These are phyloP conservation scores for Stenurella melanura DNA, from an alignment of 2,888 invertebrate genomes.

Conservation along the genomic window DNA sequence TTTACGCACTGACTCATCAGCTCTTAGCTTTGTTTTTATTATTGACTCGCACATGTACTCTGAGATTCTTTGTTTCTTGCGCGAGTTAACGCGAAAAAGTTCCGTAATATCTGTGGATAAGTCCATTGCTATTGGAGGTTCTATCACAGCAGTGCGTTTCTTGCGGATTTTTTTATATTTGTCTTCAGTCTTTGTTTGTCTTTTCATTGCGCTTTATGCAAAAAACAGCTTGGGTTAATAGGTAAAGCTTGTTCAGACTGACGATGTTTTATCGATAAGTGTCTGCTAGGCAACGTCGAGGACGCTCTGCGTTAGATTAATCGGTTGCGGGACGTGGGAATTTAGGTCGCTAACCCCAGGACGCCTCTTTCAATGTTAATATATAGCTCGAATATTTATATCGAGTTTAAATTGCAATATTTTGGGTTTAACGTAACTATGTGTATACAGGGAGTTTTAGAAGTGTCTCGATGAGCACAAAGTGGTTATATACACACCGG, in stretches of 20 bases:
- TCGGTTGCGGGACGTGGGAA: not conserved
- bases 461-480: too few species aligned
- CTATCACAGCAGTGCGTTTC: conserved; percentile 10
- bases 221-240: not conserved
- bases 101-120: conserved; percentile 51
- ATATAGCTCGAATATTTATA: too few species aligned
- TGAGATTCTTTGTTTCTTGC: conserved; percentile 49
- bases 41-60: conserved; percentile 52
- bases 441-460: too few species aligned
- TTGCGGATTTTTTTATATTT: conserved; percentile 40
- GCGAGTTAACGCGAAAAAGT: conserved; percentile 44
- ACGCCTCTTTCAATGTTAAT: not conserved
- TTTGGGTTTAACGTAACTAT: too few species aligned
- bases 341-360: not conserved
- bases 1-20: not conserved
- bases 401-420: too few species aligned
- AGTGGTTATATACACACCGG: too few species aligned
- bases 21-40: conserved; percentile 48
- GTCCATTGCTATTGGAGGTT: conserved; percentile 49
- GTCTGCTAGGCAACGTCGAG: conserved; percentile 14
- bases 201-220: conserved; percentile 36
- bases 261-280: conserved; percentile 16
- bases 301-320: not conserved
- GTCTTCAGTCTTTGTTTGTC: conserved; percentile 26
- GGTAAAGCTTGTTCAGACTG: conserved; percentile 12